phyloP scores from a whole-genome alignment of 2,113 vertebrate genomes.

The Regulus satrapa region DNA sequence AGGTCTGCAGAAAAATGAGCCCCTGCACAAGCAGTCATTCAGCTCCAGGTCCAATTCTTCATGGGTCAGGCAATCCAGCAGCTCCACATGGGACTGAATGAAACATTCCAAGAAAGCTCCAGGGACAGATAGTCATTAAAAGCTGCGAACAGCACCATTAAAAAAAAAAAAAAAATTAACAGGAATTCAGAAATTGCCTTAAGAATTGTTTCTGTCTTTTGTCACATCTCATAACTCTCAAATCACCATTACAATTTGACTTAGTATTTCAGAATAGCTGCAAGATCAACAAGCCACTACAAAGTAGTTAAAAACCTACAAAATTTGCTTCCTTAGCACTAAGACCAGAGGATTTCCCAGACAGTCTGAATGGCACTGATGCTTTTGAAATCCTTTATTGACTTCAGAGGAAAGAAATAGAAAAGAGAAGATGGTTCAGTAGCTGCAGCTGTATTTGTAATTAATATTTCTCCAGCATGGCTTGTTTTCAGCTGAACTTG shows the following conservation, averaged over 20 bases:
- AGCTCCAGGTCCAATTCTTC: neutral
- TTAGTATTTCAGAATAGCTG: neutral
- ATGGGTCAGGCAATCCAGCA: neutral
- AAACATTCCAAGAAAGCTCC: constrained; percentile 8
- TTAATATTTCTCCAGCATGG: neutral
- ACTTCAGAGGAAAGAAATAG: neutral
- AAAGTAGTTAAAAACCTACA: neutral
- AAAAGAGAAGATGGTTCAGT: neutral
- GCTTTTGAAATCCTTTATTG: neutral
- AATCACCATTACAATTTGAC: constrained; percentile 20
- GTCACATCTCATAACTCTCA: constrained; percentile 32
- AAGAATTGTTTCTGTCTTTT: constrained; percentile 17
- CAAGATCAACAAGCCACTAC: neutral
- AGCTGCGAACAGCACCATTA: neutral
- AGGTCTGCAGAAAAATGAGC: neutral
- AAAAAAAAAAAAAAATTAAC: constrained; percentile 52
- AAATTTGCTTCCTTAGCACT: neutral
- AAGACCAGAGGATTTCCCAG: neutral
- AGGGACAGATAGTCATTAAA: neutral
- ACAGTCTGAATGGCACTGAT: neutral
- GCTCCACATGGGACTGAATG: neutral
- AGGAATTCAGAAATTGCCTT: constrained; percentile 14
- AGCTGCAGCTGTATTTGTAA: neutral
- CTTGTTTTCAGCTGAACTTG: neutral
- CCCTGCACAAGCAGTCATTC: neutral